A percentile compares a stretch with the other conserved stretches of the same genome.
phyloP scores from a whole-genome alignment of 2,113 vertebrate genomes.

The Epinephelus fuscoguttatus region DNA sequence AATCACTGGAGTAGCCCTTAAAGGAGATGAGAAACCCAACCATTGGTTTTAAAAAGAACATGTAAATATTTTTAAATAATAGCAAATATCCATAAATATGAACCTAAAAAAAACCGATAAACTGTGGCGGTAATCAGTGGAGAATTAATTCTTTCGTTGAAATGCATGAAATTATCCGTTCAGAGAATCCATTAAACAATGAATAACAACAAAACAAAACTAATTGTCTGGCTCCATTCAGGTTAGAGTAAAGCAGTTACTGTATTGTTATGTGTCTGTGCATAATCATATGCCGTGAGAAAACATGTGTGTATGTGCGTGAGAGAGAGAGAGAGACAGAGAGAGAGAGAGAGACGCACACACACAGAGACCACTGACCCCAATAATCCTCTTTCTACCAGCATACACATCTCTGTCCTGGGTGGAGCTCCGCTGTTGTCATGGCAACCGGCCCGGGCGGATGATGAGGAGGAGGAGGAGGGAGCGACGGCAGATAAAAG shows the following conservation, averaged over 20 bases:
- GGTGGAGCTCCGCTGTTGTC: conserved; percentile 78
- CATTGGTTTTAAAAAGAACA: no score
- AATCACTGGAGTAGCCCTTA: no score
- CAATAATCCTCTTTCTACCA: conserved; percentile 79
- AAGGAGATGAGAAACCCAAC: no score
- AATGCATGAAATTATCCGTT: not conserved
- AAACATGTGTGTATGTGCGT: conserved; percentile 17
- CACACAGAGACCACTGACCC: conserved; percentile 74
- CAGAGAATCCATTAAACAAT: conserved; percentile 20
- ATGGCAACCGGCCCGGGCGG: conserved; percentile 54
- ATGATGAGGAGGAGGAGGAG: not conserved
- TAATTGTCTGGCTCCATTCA: conserved; percentile 23
- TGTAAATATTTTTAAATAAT: no score
- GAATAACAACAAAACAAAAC: conserved; percentile 5
- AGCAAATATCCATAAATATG: not conserved
- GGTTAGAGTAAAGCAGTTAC: not conserved
- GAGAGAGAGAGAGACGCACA: conserved; percentile 16
- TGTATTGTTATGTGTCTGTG: conserved; percentile 35
- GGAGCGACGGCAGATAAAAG: conserved; percentile 56
- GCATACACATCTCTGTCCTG: conserved; percentile 70
- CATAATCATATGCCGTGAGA: conserved; percentile 37
- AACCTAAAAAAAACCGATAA: not conserved
- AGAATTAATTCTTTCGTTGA: not conserved
- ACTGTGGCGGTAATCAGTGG: not conserved
- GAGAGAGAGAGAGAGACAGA: conserved; percentile 28